These are phyloP conservation scores for Limnephilus lunatus DNA, from an alignment of 2,888 invertebrate species.

Conservation along the genomic window DNA sequence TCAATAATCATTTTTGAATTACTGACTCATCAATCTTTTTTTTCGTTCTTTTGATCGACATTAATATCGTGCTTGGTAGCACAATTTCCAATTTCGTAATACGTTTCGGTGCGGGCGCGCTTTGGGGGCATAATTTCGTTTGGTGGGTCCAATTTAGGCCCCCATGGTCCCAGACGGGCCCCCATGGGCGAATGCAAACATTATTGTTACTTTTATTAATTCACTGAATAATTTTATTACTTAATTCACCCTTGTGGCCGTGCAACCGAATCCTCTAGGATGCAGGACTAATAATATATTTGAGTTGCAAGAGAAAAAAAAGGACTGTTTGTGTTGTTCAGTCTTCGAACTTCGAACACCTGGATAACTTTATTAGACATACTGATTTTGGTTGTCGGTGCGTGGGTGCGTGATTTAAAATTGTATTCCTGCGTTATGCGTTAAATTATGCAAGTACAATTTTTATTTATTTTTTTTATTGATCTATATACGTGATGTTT, in stretches of 20 bases:
- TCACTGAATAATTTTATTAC: conserved; percentile 58
- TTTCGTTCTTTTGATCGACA: background rate
- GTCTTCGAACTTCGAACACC: background rate
- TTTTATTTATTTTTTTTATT: too few species aligned
- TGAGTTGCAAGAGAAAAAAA: background rate
- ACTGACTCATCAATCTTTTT: background rate
- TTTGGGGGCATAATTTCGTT: background rate
- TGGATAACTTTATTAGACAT: background rate
- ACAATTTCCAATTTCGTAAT: background rate
- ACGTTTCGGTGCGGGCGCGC: conserved; percentile 30
- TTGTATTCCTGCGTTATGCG: too few species aligned
- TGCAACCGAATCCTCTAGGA: background rate
- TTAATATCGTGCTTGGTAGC: background rate
- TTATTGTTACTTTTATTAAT: conserved; percentile 52
- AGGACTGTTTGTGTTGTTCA: background rate
- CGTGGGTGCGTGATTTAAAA: too few species aligned
- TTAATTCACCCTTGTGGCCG: conserved; percentile 48
- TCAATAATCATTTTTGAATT: background rate
- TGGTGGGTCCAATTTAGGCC: conserved; percentile 57
- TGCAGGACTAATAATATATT: background rate
- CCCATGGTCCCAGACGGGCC: conserved; percentile 46
- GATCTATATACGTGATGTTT: too few species aligned
- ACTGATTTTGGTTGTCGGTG: too few species aligned
- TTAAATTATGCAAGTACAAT: too few species aligned
- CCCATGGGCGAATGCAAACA: conserved; percentile 49